Conservation (phyloP, 2,888 invertebrate species). For the Therioaphis trifolii region DNA sequence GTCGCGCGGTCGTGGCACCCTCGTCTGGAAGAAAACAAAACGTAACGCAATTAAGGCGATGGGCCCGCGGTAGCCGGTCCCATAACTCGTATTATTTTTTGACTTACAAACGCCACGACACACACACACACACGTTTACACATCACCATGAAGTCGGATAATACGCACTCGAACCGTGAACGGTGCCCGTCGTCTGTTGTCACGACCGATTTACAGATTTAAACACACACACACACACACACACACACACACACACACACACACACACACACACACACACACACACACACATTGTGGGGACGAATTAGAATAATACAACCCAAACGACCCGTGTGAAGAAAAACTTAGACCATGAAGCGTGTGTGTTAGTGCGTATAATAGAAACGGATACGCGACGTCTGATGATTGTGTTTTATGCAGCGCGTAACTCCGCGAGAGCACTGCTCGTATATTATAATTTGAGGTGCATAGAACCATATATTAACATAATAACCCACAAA, state of each 20-base stretch:
- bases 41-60: background rate
- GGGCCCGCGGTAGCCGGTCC: conserved; percentile 18
- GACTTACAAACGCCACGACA: background rate
- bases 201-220: conserved; percentile 31
- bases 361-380: background rate
- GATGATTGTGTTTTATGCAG: too few species aligned
- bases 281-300: background rate
- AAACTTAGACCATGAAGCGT: background rate
- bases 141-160: too few species aligned
- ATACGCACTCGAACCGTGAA: background rate
- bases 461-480: too few species aligned
- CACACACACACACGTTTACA: too few species aligned
- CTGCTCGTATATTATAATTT: too few species aligned
- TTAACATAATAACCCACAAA: too few species aligned
- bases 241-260: too few species aligned
- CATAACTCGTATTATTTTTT: conserved; percentile 37
- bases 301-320: background rate
- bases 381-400: conserved; percentile 1
- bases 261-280: too few species aligned
- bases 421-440: too few species aligned
- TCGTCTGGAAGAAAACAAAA: background rate
- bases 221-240: too few species aligned
- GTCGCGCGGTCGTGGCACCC: background rate
- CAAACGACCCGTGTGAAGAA: conserved; percentile 33
- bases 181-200: background rate